phyloP scores from a whole-genome alignment of 2,797 vertebrate genomes.

The Nasua narica region DNA sequence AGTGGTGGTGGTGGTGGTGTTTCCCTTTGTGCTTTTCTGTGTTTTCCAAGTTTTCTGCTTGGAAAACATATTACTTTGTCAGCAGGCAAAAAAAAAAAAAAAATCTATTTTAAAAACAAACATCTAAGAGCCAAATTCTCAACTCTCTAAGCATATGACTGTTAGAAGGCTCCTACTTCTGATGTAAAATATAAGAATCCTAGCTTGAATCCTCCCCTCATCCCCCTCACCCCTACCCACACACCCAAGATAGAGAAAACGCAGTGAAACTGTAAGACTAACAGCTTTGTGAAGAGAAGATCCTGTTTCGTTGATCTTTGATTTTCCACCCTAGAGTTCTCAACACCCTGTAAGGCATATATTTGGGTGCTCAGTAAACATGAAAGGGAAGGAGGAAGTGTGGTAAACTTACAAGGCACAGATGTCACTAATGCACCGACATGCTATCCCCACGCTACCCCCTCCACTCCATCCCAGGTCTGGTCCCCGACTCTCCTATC shows the following conservation, averaged over 20 bases:
- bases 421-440: background rate
- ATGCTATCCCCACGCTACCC: background rate
- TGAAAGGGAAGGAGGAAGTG: background rate
- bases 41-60: slow-evolving; percentile 49
- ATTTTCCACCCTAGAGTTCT: background rate
- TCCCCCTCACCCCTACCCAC: background rate
- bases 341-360: background rate
- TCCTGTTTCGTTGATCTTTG: background rate
- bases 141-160: slow-evolving; percentile 47
- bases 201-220: background rate
- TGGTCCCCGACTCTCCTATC: background rate
- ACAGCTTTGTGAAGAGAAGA: slow-evolving; percentile 12
- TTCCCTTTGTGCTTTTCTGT: slow-evolving; percentile 52
- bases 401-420: background rate
- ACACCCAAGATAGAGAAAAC: slow-evolving; percentile 12
- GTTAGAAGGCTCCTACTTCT: slow-evolving; percentile 24
- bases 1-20: background rate
- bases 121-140: slow-evolving; percentile 52
- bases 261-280: background rate
- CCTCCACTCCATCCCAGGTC: background rate
- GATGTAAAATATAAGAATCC: slow-evolving; percentile 37
- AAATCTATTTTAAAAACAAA: slow-evolving; percentile 60
- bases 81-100: background rate
- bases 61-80: slow-evolving; percentile 56
- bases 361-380: slow-evolving; percentile 32